Percentiles rank a stretch among this genome's conserved stretches.
Conservation (phyloP, 2,113 vertebrate genomes). For the Vireo altiloquus region DNA sequence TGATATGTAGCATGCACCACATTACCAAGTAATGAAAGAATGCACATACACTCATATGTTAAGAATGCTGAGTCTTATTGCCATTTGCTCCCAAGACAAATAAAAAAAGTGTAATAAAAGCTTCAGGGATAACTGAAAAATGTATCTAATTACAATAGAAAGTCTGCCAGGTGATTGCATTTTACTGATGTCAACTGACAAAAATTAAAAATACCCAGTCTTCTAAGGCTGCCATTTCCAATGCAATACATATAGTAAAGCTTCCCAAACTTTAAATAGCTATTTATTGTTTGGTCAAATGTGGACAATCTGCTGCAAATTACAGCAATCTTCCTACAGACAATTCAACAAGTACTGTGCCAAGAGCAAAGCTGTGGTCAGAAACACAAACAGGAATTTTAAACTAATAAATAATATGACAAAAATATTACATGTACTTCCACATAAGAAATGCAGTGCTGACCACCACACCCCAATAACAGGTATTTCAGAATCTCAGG, state of each 20-base stretch:
- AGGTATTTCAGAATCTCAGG: not conserved
- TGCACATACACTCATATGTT: not conserved
- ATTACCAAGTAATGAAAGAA: conserved; percentile 21
- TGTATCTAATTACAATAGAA: not conserved
- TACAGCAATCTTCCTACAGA: not conserved
- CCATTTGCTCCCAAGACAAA: conserved; percentile 8
- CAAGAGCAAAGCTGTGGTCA: not conserved
- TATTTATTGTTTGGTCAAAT: not conserved
- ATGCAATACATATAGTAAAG: not conserved
- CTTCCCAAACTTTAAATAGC: not conserved
- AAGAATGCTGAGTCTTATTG: not conserved
- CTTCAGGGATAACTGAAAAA: conserved; percentile 21
- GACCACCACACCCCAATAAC: not conserved
- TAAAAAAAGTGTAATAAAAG: not conserved
- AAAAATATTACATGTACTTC: not conserved
- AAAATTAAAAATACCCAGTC: not conserved
- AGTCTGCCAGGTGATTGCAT: not conserved
- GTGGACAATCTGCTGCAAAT: not conserved
- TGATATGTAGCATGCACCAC: not conserved
- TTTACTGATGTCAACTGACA: conserved; percentile 3
- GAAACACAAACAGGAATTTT: not conserved
- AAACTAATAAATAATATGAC: not conserved
- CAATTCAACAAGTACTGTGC: not conserved
- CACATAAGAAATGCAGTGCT: not conserved
- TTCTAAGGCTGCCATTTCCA: not conserved